phyloP scores from a whole-genome alignment of 1,140 invertebrate genomes.

The Drosophila bocki region DNA sequence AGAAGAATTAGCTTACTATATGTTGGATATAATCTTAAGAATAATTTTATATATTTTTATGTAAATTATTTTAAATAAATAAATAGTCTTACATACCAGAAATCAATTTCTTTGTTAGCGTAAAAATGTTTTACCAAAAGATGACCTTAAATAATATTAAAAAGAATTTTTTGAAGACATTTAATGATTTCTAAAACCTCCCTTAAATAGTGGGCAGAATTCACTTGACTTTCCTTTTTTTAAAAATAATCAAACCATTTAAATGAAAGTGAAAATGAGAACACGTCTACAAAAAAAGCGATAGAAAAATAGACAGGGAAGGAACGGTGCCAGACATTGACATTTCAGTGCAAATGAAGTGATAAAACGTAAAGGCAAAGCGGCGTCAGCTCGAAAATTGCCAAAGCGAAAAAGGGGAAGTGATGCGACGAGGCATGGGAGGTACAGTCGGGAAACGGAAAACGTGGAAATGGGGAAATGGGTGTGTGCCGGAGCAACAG shows the following conservation, averaged over 20 bases:
- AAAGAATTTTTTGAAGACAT: not conserved
- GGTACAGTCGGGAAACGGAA: not conserved
- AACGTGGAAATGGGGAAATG: conserved; percentile 14
- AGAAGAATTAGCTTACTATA: not conserved
- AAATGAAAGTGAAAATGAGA: conserved; percentile 18
- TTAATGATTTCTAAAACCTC: not conserved
- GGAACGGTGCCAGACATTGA: conserved; percentile 61
- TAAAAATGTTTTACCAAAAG: no score
- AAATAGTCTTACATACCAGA: no score
- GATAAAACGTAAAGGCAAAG: conserved; percentile 67
- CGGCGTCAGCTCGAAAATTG: conserved; percentile 63
- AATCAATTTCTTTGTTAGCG: no score
- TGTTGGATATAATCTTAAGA: no score
- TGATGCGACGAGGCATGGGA: conserved; percentile 1
- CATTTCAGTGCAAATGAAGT: conserved; percentile 78
- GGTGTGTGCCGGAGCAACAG: conserved; percentile 4
- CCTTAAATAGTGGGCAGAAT: no score
- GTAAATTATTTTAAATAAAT: no score
- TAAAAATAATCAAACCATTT: not conserved
- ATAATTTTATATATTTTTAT: no score
- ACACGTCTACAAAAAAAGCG: conserved; percentile 20
- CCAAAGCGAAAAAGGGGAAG: conserved; percentile 34
- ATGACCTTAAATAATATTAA: not conserved
- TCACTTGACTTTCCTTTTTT: not conserved
- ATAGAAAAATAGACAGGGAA: conserved; percentile 9